phyloP scores from a whole-genome alignment of 2,113 vertebrate species.

The Procapra przewalskii region DNA sequence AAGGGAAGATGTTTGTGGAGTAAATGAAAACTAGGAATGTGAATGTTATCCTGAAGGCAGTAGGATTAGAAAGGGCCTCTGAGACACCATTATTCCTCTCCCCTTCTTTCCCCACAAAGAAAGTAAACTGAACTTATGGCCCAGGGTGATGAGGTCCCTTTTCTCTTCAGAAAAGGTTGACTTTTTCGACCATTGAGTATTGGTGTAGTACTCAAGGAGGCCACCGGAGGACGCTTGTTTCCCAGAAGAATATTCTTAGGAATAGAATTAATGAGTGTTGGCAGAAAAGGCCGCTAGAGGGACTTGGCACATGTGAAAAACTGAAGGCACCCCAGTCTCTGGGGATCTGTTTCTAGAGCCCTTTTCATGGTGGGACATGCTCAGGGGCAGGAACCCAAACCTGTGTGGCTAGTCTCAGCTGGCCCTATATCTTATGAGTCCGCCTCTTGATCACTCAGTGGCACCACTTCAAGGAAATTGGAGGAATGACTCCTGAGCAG shows the following conservation, averaged over 20 bases:
- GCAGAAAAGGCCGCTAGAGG: background rate
- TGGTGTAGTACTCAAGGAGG: background rate
- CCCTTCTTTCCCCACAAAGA: rapidly evolving
- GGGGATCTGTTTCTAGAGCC: background rate
- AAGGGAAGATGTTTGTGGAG: background rate
- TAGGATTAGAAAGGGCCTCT: background rate
- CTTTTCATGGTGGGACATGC: background rate
- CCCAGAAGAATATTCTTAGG: background rate
- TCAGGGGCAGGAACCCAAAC: background rate
- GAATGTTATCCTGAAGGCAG: background rate
- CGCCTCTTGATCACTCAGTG: background rate
- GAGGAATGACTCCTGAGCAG: background rate
- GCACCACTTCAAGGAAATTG: background rate
- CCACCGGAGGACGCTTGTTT: slow-evolving; percentile 32
- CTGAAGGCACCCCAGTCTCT: background rate
- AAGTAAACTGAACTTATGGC: background rate
- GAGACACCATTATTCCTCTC: background rate
- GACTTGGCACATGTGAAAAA: background rate
- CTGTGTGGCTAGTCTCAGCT: background rate
- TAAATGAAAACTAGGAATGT: background rate
- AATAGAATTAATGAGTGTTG: background rate
- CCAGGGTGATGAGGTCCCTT: background rate
- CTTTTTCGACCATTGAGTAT: background rate
- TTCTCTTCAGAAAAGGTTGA: background rate
- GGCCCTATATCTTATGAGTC: background rate